Evolutionary conservation across 2,888 invertebrate genomes (phyloP), one percentile per base, ranked within the genome.

Genomic region (Biston stratarius): DNA sequence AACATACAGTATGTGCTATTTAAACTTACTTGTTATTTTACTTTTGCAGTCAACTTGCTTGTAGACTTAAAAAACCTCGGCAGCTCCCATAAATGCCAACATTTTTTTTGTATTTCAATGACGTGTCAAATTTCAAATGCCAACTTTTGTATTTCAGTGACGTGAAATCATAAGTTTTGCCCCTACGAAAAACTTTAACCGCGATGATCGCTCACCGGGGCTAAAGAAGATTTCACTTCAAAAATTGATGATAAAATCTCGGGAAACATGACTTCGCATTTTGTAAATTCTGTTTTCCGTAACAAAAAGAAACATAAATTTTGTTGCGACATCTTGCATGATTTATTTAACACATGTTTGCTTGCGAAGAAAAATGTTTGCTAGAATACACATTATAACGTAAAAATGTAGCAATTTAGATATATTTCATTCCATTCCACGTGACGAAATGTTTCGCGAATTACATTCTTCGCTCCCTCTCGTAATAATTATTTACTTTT

Each of bases 381-480:
- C 59, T 38, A 63, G 62, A 71, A 70, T 59, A 68, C 56, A 61
- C 69, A 72, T 69, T 67, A 60, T 59, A 58, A 60, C 66, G 59
- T 65, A 61, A 64, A 72, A 38, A 72, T 72, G 71, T 75, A 67
- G 68, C 70, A 70, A 74, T 75, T 75, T 74, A 73, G 72, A 73
- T 76, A 77, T 70, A 77, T 74, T 77, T 70, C 72, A 67, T 74
- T 72, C 42, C 70, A 63, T 75, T 69, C 64, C 72, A 64, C 70
- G 72, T 75, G 70, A 76, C 67, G 69, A 75, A 79, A 81, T 72
- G 72, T 74, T 73, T 71, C 71, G 73, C 64, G 61, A 62, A 67
- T 64, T 69, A 71, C 71, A 74, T 71, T 75, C 58, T 73, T 69
- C 56, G 51, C 66, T 59, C 72, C 44, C 64, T 68, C 61, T 70